Evolutionary conservation across 1,140 invertebrate species (phyloP), one percentile per base, ranked within the genome.

Genomic region (Zaprionus africanus): DNA sequence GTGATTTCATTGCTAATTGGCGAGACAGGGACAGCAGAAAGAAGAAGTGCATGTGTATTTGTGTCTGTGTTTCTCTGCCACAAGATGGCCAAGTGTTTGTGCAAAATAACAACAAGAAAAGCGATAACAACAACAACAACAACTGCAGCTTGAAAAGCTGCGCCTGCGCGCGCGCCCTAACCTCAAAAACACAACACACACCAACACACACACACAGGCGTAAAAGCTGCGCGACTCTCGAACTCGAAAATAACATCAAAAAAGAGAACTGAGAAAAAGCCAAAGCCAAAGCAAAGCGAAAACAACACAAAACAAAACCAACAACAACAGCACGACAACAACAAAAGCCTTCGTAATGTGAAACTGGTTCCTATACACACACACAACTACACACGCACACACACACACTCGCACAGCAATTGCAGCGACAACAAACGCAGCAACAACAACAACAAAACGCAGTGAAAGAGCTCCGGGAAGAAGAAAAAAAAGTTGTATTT

Each of bases 1-100:
- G 80, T 88, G 83, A 88, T 58, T 80, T 74, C 77, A 73, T 67
- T 90, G 84, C 85, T 90, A 88, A 90, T 88, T 88, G 84, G 81
- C 58, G 54, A 53, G 41, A 49, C 75, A 63, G 62, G 51, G 49
- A 72, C 63, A 17, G 13, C 36, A 38, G n/a, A n/a, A 5, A 38
- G 13, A 38, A 38, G 22, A 19, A 64, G 26, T 60, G 64, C 58
- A 53, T 38, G 15, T 66, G 19, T 72, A n/a, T 46, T 9, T 65
- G 34, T 34, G 9, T 28, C 5, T 17, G 13, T 56, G 5, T n/a
- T 3, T 4, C 9, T 34, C 54, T n/a, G 59, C 51, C 49, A 51
- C 67, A 59, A 78, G 61, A 78, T 88, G 81, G 69, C 75, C 41
- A 34, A 74, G 70, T 86, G 82, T 82, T 72, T 81, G 79, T 85